phyloP scores from a whole-genome alignment of 2,113 vertebrate species.

The Emberiza fucata region DNA sequence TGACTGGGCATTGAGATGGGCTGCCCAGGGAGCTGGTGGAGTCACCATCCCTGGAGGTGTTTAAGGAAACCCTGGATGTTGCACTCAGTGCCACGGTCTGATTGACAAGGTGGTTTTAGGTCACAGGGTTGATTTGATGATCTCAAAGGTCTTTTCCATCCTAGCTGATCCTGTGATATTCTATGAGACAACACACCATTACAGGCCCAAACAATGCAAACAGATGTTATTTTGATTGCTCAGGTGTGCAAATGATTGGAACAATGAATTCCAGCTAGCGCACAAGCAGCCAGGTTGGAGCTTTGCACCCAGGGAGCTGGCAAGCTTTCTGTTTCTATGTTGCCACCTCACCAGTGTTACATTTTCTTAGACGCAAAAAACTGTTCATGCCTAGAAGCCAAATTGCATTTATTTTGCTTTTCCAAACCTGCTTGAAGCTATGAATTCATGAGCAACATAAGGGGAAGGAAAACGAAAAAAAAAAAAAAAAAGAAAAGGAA shows the following conservation, averaged over 20 bases:
- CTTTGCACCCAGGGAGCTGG: not conserved
- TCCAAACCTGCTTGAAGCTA: not conserved
- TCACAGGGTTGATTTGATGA: not conserved
- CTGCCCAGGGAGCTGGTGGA: not conserved
- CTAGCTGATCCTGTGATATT: not conserved
- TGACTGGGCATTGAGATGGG: not conserved
- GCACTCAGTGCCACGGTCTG: not conserved
- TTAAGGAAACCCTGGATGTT: not conserved
- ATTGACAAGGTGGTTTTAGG: not conserved
- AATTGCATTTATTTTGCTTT: not conserved
- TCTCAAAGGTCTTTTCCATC: not conserved
- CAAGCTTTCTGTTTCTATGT: not conserved
- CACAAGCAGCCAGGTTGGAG: not conserved
- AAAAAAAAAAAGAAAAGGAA: not conserved
- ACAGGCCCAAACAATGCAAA: not conserved
- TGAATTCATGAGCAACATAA: not conserved
- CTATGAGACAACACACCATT: not conserved
- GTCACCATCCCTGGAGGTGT: not conserved
- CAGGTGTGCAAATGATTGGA: not conserved
- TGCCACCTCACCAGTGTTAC: not conserved
- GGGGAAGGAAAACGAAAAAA: fast-evolving
- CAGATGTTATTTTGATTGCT: not conserved
- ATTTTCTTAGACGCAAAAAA: not conserved
- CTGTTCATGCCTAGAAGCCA: not conserved
- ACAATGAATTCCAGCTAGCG: not conserved